phyloP scores from a whole-genome alignment of 2,113 vertebrate genomes.

The Ia io region DNA sequence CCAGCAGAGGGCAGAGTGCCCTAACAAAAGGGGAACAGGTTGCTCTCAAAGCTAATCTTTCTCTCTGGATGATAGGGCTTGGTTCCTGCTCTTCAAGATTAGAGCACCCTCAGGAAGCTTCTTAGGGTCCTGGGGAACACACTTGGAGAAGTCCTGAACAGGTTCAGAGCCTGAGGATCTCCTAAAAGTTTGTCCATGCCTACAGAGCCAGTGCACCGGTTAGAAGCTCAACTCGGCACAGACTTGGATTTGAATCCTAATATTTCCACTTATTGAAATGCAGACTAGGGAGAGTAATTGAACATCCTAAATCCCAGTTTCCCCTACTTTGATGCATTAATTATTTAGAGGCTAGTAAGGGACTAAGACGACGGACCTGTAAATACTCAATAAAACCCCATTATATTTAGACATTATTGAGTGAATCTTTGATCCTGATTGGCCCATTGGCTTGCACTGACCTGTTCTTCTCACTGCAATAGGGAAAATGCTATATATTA shows the following conservation, averaged over 20 bases:
- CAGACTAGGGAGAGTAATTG: background rate
- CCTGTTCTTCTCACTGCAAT: background rate
- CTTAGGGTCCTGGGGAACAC: background rate
- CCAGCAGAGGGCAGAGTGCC: constrained; percentile 72
- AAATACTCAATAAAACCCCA: background rate
- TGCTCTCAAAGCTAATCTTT: rapidly evolving
- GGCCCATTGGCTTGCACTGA: background rate
- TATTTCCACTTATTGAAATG: background rate
- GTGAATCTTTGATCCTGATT: background rate
- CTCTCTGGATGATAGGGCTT: rapidly evolving
- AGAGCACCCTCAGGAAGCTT: background rate
- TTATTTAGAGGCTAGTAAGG: background rate
- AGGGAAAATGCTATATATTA: background rate
- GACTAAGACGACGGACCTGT: background rate
- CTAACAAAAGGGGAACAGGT: background rate
- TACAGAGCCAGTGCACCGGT: too few relatives aligned
- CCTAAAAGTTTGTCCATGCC: background rate
- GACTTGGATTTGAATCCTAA: background rate
- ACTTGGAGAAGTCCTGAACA: background rate
- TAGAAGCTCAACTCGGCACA: background rate
- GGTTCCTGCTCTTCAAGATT: too few relatives aligned
- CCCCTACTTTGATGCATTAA: rapidly evolving
- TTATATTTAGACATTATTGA: background rate
- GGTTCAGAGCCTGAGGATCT: background rate
- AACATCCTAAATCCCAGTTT: background rate